phyloP scores from a whole-genome alignment of 2,888 invertebrate species.

The Seira musarum region DNA sequence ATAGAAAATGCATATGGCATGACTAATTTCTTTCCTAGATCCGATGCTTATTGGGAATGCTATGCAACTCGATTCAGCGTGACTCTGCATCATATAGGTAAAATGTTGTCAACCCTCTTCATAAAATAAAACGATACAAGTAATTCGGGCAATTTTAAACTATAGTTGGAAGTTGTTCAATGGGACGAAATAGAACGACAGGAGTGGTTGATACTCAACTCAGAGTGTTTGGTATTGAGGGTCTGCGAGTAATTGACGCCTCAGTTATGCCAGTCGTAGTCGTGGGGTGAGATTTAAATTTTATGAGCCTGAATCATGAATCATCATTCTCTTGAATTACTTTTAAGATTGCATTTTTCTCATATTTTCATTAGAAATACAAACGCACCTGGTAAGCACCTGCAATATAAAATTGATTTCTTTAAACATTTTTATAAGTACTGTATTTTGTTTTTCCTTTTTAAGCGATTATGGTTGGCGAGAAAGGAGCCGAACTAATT shows the following conservation, averaged over 20 bases:
- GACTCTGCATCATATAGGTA: constrained; percentile 66
- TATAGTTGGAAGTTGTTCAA: constrained; percentile 57
- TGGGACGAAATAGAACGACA: constrained; percentile 56
- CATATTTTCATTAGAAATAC: constrained; percentile 33
- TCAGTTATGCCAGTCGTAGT: constrained; percentile 61
- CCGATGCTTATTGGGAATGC: constrained; percentile 43
- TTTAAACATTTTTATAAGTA: too few species aligned
- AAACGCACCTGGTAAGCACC: constrained; percentile 42
- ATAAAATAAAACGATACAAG: background rate
- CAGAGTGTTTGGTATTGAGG: constrained; percentile 54
- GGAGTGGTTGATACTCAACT: constrained; percentile 65
- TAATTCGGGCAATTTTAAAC: background rate
- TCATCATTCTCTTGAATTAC: too few species aligned
- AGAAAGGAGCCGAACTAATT: constrained; percentile 60
- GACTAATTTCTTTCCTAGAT: constrained; percentile 35
- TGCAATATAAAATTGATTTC: too few species aligned
- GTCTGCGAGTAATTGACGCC: constrained; percentile 62
- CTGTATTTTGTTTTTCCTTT: too few species aligned
- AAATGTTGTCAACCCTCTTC: background rate
- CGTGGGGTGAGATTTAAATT: constrained; percentile 51
- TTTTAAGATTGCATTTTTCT: constrained; percentile 5
- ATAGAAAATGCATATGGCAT: too few species aligned
- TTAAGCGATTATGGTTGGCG: constrained; percentile 28
- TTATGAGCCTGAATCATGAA: too few species aligned
- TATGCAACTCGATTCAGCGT: constrained; percentile 55